These are phyloP conservation scores for Bergia sp. DNA, from an alignment of 92 coral and sea anemone genomes.

Conservation along the genomic window DNA sequence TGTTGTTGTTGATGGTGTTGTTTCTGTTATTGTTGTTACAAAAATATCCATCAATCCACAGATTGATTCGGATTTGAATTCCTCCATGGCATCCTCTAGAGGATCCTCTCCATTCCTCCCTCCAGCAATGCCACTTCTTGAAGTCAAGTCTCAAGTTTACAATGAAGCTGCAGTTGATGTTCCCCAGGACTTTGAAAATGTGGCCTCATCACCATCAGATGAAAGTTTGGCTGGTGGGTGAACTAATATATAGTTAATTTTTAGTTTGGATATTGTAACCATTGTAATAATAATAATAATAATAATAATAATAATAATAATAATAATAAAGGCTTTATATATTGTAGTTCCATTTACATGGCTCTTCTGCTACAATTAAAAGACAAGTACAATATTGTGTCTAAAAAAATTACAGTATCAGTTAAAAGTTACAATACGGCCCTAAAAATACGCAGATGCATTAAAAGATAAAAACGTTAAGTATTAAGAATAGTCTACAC, in stretches of 20 bases:
- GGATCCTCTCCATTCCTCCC: slow-evolving; percentile 96
- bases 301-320: too few species aligned
- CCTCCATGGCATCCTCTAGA: slow-evolving; percentile 85
- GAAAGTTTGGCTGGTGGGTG: slow-evolving; percentile 40
- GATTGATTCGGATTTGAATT: slow-evolving; percentile 91
- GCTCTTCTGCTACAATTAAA: too few species aligned
- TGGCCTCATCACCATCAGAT: slow-evolving; percentile 51
- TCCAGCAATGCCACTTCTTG: slow-evolving; percentile 93
- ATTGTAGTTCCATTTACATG: too few species aligned
- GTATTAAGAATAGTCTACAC: too few species aligned
- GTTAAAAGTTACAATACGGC: too few species aligned
- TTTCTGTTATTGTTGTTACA: background rate
- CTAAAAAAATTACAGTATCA: too few species aligned
- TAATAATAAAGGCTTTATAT: too few species aligned
- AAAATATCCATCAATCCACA: slow-evolving; percentile 3
- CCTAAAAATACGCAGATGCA: too few species aligned
- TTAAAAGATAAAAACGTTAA: too few species aligned
- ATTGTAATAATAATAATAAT: too few species aligned
- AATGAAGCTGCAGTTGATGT: slow-evolving; percentile 84
- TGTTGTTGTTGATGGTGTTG: background rate
- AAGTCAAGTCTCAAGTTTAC: slow-evolving; percentile 72
- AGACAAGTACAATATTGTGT: too few species aligned
- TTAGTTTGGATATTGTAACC: background rate
- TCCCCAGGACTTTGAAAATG: slow-evolving; percentile 65
- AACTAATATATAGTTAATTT: background rate